phyloP scores from a whole-genome alignment of 1,140 invertebrate genomes.

The Ceratitis capitata region DNA sequence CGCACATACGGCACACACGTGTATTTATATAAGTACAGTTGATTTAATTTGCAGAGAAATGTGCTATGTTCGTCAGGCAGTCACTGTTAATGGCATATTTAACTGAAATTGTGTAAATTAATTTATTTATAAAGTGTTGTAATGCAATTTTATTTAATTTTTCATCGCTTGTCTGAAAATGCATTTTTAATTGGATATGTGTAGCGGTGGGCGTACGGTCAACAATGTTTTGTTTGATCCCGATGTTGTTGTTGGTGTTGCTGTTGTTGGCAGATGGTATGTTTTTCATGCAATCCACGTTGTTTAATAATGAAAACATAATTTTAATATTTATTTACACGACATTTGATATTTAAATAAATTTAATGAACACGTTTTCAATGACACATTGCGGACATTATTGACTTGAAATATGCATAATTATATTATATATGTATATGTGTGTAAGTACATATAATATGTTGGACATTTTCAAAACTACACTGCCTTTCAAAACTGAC shows the following conservation, averaged over 20 bases:
- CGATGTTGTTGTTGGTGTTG: background rate
- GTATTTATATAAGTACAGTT: background rate
- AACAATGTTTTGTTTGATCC: background rate
- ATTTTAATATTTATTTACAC: background rate
- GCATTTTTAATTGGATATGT: background rate
- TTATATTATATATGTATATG: background rate
- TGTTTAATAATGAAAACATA: background rate
- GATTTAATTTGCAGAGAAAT: background rate
- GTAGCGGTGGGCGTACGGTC: background rate
- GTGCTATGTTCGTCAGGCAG: background rate
- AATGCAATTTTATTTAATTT: conserved; percentile 2
- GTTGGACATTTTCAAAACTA: no score
- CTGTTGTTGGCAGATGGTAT: background rate
- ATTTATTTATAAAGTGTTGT: conserved; percentile 14
- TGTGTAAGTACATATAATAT: background rate
- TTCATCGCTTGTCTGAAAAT: background rate
- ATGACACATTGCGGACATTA: background rate
- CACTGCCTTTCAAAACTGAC: no score
- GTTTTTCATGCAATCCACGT: background rate
- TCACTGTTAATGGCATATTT: background rate
- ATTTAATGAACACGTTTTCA: background rate
- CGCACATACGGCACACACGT: no score
- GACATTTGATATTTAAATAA: conserved; percentile 3
- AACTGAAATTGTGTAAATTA: background rate
- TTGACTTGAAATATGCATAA: background rate